Evolutionary conservation across 2,113 vertebrate species (phyloP), one percentile per base, ranked within the genome.

Genomic region (Glaucidium brasilianum): DNA sequence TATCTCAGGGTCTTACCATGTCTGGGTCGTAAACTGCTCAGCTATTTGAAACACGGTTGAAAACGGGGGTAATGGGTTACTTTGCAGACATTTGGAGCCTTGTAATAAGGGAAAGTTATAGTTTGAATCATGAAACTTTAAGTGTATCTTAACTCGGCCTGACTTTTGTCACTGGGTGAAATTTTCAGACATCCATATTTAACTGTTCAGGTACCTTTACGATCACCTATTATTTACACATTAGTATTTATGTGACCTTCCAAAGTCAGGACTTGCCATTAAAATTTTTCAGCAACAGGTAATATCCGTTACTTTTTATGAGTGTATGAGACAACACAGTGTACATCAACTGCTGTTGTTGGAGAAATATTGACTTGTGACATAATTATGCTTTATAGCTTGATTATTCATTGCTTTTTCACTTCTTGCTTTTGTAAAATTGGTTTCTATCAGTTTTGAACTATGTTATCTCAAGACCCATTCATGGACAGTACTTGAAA

Each of bases 361-460:
- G 37, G 53, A 85, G 45, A 85, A 92, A 62, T 4, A 1, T 41
- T 45, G 58, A 25, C 41, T 62, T 66, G 37, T 58, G 74, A 59
- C 29, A 20, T 55, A 27, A 73, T 64, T 62, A 9, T 27, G 41
- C 22, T 82, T 56, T 63, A 50, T 72, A 85, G 30, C 58, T 72
- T 78, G 32, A 62, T 95, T 92, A 76, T 85, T 90, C n/a, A 27
- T 53, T 88, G 32, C 32, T 90, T 88, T 75, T 29, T 69, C 76
- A 18, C 67, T 47, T 60, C 45, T 88, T 67, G 67, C 63, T 88
- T 89, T 87, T 62, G 62, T 75, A 73, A 89, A 87, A 87, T 82
- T 73, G 14, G 26, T 80, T 91, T 90, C 71, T 92, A 32, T 72
- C 84, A 30, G 41, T 32, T 89, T 82, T 91, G 55, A 91, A 83